Evolutionary conservation across 2,113 vertebrate species (phyloP), one percentile per base, ranked within the genome.

Genomic region (Myiagra hebetior): DNA sequence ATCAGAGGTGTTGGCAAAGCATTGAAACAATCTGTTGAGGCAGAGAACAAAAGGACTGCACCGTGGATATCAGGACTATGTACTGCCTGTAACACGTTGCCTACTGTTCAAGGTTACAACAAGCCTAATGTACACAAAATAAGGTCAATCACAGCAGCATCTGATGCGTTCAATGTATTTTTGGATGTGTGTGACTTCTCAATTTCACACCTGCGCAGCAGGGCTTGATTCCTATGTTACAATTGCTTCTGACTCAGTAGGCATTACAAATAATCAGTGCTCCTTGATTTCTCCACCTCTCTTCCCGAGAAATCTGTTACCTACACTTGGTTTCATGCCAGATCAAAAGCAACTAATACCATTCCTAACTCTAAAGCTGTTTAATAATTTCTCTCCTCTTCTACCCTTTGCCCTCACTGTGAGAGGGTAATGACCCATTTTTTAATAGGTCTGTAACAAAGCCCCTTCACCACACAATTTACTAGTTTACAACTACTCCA

Each of bases 31-130:
- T 95, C 80, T 78, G 73, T 49, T 75, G 69, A 93, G 93, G 65
- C 62, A 93, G 87, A 89, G 74, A 92, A 84, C 70, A 86, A 93
- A 80, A 39, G 47, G 72, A 56, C 65, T 79, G 49, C 65, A 41
- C n/a, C 17, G 17, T 67, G 60, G 30, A 41, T 63, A 88, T 46
- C 63, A 69, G 75, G 55, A 37, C 70, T 44, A 7, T 10, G 50
- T 37, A 44, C 35, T 87, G 46, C 39, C 60, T 75, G 52, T 41
- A 63, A 74, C 52, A 49, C 0, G 0, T 22, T 56, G 35, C 65
- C 46, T 92, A 46, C 70, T 93, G 69, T 42, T 84, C 87, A 73
- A 94, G 81, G 81, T 89, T 95, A 94, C 75, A 87, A 94, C 75
- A 87, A 46, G 46, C 18, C 15, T 60, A 79, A 72, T 22, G 18